These are phyloP conservation scores for Pristionchus entomophagus DNA, from an alignment of 2,888 invertebrate species.

Conservation along the genomic window DNA sequence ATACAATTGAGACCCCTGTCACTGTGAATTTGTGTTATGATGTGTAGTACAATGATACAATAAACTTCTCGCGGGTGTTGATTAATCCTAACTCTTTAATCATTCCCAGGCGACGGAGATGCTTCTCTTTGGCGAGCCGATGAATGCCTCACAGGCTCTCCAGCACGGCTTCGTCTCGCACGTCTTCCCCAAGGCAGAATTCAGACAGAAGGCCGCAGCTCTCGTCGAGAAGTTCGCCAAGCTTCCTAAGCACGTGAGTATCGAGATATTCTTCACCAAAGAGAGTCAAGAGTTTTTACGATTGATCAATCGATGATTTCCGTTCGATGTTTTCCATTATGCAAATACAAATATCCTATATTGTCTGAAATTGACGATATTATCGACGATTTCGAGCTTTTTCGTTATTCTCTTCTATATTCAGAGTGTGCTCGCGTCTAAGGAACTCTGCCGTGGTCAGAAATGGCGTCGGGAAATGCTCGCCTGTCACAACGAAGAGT, in stretches of 20 bases:
- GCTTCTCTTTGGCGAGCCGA: constrained; percentile 44
- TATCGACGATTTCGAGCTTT: no score
- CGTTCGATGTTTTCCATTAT: no score
- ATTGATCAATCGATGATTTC: no score
- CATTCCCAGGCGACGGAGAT: constrained; percentile 31
- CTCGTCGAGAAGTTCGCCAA: constrained; percentile 41
- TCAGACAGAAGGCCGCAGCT: constrained; percentile 17
- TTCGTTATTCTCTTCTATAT: no score
- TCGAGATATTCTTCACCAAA: not conserved
- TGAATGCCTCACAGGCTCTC: constrained; percentile 24
- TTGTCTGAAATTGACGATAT: no score
- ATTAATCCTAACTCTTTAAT: not conserved
- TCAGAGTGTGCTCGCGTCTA: constrained; percentile 37
- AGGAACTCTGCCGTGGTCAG: constrained; percentile 16
- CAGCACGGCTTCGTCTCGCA: constrained; percentile 37
- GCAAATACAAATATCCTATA: no score
- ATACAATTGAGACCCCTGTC: no score
- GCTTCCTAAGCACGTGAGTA: constrained; percentile 42
- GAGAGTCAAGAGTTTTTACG: no score
- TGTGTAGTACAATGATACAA: not conserved
- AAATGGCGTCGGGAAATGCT: constrained; percentile 18
- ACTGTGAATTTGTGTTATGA: no score
- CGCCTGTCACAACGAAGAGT: constrained; percentile 19
- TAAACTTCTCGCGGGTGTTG: not conserved
- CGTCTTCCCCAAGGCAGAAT: constrained; percentile 44